Conservation (phyloP, 35 echinoderm and acorn worm genomes). For the Chiridota heheva region DNA sequence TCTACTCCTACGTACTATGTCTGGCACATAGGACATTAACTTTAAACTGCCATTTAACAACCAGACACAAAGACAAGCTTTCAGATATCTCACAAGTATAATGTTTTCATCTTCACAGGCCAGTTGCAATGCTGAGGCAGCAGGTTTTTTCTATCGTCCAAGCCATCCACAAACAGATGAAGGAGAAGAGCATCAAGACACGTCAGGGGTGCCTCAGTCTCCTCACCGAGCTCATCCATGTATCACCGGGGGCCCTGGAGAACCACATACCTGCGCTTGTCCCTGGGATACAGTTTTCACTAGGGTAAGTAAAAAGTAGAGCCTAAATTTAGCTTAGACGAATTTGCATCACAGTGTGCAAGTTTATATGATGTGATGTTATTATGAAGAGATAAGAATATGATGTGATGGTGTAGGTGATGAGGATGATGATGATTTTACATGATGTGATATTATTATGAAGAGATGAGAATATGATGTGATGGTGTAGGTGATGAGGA, state of each 20-base stretch:
- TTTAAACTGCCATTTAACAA: too few relatives aligned
- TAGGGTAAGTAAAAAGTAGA: slow-evolving; percentile 64
- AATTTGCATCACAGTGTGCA: neutral
- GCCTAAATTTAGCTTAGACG: neutral
- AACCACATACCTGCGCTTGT: slow-evolving; percentile 91
- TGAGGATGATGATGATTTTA: too few relatives aligned
- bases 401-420: too few relatives aligned
- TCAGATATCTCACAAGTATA: too few relatives aligned
- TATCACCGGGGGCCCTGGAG: slow-evolving; percentile 77
- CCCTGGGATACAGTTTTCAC: slow-evolving; percentile 93
- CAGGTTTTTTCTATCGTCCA: slow-evolving; percentile 81
- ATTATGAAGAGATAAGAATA: too few relatives aligned
- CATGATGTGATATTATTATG: too few relatives aligned
- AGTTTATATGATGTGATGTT: too few relatives aligned
- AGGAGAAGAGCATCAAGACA: slow-evolving; percentile 97
- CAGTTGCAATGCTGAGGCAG: slow-evolving; percentile 73
- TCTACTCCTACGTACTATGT: too few relatives aligned
- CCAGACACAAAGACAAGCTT: too few relatives aligned
- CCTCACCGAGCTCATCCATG: slow-evolving; percentile 89
- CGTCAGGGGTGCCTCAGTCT: slow-evolving; percentile 89
- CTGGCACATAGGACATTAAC: too few relatives aligned
- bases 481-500: too few relatives aligned
- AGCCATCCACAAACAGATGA: slow-evolving; percentile 93
- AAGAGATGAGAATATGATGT: too few relatives aligned
- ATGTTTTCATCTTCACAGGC: slow-evolving; percentile 44